Conservation (phyloP, 2,113 vertebrate genomes). For the Hylia prasina region DNA sequence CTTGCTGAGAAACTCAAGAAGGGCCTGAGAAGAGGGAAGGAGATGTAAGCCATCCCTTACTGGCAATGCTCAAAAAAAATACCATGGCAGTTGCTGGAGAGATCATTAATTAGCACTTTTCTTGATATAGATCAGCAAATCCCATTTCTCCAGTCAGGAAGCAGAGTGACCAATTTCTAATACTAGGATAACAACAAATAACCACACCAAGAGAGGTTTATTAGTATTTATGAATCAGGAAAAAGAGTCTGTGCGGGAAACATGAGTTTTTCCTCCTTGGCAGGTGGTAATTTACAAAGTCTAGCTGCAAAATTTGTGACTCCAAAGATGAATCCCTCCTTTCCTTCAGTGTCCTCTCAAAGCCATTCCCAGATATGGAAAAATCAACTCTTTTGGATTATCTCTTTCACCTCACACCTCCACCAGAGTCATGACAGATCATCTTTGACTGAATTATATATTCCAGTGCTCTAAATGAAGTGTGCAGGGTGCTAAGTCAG, state of each 20-base stretch:
- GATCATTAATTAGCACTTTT: neutral
- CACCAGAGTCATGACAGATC: neutral
- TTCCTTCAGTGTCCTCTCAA: neutral
- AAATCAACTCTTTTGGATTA: neutral
- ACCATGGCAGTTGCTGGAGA: neutral
- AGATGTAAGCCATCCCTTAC: neutral
- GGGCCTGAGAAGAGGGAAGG: constrained; percentile 63
- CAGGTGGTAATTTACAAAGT: neutral
- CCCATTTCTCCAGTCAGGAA: neutral
- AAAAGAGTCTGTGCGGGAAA: neutral
- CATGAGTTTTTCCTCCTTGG: neutral
- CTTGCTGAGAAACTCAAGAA: constrained; percentile 88
- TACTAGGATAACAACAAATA: neutral
- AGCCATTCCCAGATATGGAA: neutral
- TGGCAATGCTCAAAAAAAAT: neutral
- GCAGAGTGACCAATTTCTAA: neutral
- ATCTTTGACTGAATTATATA: neutral
- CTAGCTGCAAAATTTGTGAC: neutral
- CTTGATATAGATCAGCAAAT: neutral
- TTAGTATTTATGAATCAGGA: neutral
- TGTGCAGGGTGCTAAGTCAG: neutral
- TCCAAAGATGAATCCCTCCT: neutral
- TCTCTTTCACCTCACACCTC: neutral
- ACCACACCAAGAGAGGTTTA: neutral
- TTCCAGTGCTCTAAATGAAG: neutral